Percentiles rank a stretch among this genome's conserved stretches.
Evolutionary conservation across 2,888 invertebrate species (phyloP).

Genomic region (Sphaerophoria rueppellii): DNA sequence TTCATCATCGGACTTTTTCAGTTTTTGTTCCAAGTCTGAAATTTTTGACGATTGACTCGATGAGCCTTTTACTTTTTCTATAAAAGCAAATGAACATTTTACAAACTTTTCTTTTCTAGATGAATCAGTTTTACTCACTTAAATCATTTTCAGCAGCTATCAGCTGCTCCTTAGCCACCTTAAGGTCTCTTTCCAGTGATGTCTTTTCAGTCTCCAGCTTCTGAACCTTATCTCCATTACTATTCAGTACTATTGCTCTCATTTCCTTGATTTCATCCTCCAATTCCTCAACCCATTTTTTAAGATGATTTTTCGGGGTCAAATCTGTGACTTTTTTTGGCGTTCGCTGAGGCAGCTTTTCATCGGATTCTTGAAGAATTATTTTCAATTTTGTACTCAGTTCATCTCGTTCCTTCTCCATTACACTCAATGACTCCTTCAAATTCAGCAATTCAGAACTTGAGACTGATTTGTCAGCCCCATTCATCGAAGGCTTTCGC

Average conservation of each 20-base stretch:
- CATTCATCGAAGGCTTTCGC: constrained; percentile 83
- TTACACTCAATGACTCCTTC: constrained; percentile 83
- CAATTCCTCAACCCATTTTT: constrained; percentile 91
- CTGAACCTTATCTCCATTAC: constrained; percentile 82
- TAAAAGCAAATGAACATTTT: neutral
- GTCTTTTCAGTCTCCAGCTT: constrained; percentile 86
- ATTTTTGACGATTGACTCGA: constrained; percentile 84
- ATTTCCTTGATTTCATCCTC: constrained; percentile 90
- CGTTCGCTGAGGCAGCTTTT: constrained; percentile 87
- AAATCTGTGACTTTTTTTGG: constrained; percentile 89
- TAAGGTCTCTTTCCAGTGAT: constrained; percentile 86
- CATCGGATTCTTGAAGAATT: constrained; percentile 86
- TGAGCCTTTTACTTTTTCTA: constrained; percentile 77
- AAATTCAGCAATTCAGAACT: constrained; percentile 83
- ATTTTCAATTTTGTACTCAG: constrained; percentile 86
- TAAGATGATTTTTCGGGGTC: constrained; percentile 83
- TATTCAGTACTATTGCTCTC: constrained; percentile 81
- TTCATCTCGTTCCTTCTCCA: constrained; percentile 87
- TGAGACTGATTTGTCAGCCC: constrained; percentile 76
- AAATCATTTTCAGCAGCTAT: constrained; percentile 84
- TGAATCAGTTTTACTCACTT: constrained; percentile 74
- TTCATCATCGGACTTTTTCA: constrained; percentile 88
- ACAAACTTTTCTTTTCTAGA: neutral
- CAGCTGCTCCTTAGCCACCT: constrained; percentile 86
- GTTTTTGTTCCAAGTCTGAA: constrained; percentile 86